Base-by-base conservation (phyloP, 2,888 invertebrate genomes). In the Troides oblongomaculatus region DNA sequence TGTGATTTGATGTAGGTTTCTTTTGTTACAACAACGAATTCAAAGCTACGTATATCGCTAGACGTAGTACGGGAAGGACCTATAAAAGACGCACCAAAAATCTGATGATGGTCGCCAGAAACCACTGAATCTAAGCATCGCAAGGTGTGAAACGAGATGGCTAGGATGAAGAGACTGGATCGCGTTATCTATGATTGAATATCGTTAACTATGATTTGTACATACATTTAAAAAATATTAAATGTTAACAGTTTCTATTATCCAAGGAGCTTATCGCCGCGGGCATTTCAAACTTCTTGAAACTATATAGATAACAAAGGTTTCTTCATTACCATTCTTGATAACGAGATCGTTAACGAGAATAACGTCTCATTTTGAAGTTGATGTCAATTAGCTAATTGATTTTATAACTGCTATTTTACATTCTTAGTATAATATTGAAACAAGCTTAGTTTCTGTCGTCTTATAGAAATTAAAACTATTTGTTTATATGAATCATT, bases 341-440 rank as follows among this genome's bases (percentile, higher is more conserved):
- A n/a, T 58, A 58, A 23, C 23, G 57, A 58, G 57, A 23, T 58
- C 57, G 57, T 58, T n/a, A 18, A 4, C 57, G 21, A 12, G 57
- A 25, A 58, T 23, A 58, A 23, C 23, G 14, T 58, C 23, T 58
- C 23, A 58, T 12, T 12, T 25, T 18, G 23, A 58, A 58, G n/a
- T 58, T 23, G 57, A 23, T 23, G 25, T 12, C 14, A 58, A 58
- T 58, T 58, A 58, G 57, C 57, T 58, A 58, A 58, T 23, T 58
- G 12, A 23, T 58, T 58, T n/a, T 25, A 58, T 23, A 6, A 58
- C 57, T 58, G 14, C 18, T 17, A 53, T 53, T 1, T 53, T n/a
- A 58, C 23, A 3, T 58, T 58, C 7, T 23, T 3, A 23, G 23
- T 58, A 14, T 10, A 12, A 58, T 58, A 58, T n/a, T 53, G 12